Percentiles rank a stretch among this genome's conserved stretches.
Evolutionary conservation across 2,797 vertebrate species (phyloP).

Genomic region (Tapera naevia): DNA sequence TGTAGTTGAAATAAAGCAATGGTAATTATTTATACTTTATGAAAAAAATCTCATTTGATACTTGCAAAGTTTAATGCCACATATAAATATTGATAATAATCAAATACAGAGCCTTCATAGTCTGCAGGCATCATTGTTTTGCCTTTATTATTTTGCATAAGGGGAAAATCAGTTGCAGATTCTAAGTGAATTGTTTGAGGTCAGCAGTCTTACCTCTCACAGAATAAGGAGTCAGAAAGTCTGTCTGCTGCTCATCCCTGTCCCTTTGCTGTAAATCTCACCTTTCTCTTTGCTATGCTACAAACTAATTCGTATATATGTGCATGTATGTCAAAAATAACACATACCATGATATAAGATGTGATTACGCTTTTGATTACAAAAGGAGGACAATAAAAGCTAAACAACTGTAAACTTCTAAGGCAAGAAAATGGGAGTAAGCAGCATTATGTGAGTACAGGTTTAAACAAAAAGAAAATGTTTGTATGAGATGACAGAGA

Average conservation of each 20-base stretch:
- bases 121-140: neutral
- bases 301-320: neutral
- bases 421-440: neutral
- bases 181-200: neutral
- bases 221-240: neutral
- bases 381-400: neutral
- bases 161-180: neutral
- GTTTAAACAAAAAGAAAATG: slow-evolving; percentile 16
- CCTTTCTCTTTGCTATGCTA: neutral
- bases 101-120: neutral
- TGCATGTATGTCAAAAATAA: neutral
- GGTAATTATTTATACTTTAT: neutral
- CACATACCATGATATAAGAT: neutral
- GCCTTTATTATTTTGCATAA: neutral
- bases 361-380: neutral
- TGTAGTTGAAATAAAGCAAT: neutral
- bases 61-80: neutral
- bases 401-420: neutral
- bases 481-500: neutral
- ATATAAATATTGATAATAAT: neutral
- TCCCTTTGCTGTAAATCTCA: neutral
- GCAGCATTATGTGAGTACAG: neutral
- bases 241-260: neutral
- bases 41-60: neutral
- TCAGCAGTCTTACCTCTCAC: neutral